Conservation (phyloP, 92 coral and sea anemone genomes). For the Palythoa heliodiscus region DNA sequence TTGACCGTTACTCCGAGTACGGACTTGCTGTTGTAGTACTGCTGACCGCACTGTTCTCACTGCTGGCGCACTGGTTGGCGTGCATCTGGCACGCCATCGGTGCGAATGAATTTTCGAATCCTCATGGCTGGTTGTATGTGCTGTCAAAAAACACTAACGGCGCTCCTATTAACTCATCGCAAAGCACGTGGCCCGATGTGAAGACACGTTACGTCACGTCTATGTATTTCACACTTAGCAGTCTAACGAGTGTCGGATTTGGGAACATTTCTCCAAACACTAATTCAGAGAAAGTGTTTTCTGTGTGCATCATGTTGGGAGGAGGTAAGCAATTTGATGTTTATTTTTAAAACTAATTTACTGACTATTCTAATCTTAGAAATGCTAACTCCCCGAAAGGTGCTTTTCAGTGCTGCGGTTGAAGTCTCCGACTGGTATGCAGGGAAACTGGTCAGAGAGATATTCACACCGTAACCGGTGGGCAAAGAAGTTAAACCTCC, state of each 20-base stretch:
- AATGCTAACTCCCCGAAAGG: no score
- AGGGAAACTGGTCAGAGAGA: no score
- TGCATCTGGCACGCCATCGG: slow-evolving; percentile 97
- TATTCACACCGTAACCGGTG: no score
- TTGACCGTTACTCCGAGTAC: slow-evolving; percentile 97
- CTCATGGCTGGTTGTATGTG: slow-evolving; percentile 75
- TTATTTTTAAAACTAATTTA: neutral
- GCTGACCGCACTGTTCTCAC: slow-evolving; percentile 86
- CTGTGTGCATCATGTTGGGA: slow-evolving; percentile 86
- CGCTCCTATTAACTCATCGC: slow-evolving; percentile 37
- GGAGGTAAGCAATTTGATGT: slow-evolving; percentile 72
- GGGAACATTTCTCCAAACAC: slow-evolving; percentile 97
- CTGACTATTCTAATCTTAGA: neutral
- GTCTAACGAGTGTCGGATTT: slow-evolving; percentile 96
- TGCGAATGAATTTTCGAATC: slow-evolving; percentile 45
- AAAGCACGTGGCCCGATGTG: slow-evolving; percentile 48
- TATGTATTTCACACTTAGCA: slow-evolving; percentile 86
- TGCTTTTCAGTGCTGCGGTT: no score
- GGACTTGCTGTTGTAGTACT: slow-evolving; percentile 94
- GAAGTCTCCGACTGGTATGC: no score
- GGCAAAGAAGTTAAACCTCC: no score
- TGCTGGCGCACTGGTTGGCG: slow-evolving; percentile 97
- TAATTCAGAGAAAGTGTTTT: slow-evolving; percentile 86
- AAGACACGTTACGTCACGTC: slow-evolving; percentile 83
- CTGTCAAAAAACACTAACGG: slow-evolving; percentile 54